Base-by-base conservation (phyloP, 2,113 vertebrate species). In the Lophius piscatorius region DNA sequence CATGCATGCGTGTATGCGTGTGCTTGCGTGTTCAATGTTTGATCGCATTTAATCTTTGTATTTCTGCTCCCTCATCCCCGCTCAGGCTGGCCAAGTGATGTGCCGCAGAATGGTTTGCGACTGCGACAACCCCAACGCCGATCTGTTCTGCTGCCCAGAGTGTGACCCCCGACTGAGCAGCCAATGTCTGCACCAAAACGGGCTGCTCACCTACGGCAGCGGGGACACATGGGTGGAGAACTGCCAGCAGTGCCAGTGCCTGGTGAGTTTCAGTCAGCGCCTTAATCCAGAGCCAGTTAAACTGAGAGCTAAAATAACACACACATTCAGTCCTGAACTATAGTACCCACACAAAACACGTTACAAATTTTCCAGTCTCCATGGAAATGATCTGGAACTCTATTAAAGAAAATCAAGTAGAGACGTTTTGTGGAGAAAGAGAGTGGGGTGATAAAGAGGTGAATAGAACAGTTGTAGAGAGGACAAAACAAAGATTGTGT, bases 101-200 rank as follows among this genome's bases (percentile, higher is more conserved):
- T 99, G 97, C 41, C 93, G 97, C 10, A 89, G 97, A 68, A 99
- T 98, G 96, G 96, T 99, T 40, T 99, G 96, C 64, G 97, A 99
- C 85, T 99, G 97, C 64, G 96, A 98, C 87, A 98, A 98, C 78
- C 96, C 96, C 70, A 98, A 93, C 0, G 96, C 96, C 46, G 96
- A 98, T 81, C 91, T 98, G n/a, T 95, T 96, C 66, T 98, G 97
- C 85, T 98, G 96, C 65, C 97, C 96, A 4, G 97, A 98, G 82
- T 98, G 97, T 73, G 97, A 99, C 89, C 94, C 94, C 0, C 92
- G 95, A 18, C 91, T 98, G 61, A 97, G 94, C 86, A 98, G 95
- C 71, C 96, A 97, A 51, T 99, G 97, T 80, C 90, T 98, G 58
- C 95, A 96, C 81, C 96, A 98, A 87, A 97, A 91, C 7, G 95